Base-by-base conservation (phyloP, 2,797 vertebrate species). In the Anabas testudineus region DNA sequence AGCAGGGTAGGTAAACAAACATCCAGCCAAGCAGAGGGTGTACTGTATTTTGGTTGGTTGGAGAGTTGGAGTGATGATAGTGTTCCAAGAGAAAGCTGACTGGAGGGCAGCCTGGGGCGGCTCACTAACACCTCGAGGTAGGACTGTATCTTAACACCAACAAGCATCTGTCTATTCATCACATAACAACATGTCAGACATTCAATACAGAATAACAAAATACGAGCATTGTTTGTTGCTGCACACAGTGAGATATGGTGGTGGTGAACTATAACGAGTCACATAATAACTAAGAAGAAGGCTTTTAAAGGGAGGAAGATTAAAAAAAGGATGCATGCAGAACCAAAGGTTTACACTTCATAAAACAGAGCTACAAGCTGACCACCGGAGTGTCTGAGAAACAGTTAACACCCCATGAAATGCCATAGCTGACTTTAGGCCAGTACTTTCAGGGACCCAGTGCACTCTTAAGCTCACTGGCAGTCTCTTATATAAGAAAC, bases 381-480 rank as follows among this genome's bases (percentile, higher is more conserved):
- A 82, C 81, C 67, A 87, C 79, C 76, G 79, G 59, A 75, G 74
- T 73, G 59, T 84, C 80, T 59, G 65, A 78, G 70, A 83, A 71
- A 80, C 83, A 76, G 58, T 88, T 90, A 90, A 90, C 90, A 87
- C 87, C 85, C 82, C 55, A 83, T 85, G 74, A 86, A 90, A 87
- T 69, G 69, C 72, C 66, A 77, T 55, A 59, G 77, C 78, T 66
- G 76, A 86, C 68, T 87, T 77, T 41, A 74, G 73, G 88, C 60
- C 70, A 66, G 67, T 70, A 62, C 61, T 89, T 90, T 88, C 60
- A 69, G 60, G 82, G 74, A 84, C 73, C 81, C 65, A 73, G 90
- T 90, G 91, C 92, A 92, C 91, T 95, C 93, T 91, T 92, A 76
- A 58, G 88, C 89, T 86, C 45, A 54, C 52, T 89, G 93, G 93